phyloP scores from a whole-genome alignment of 1,140 invertebrate species.

The Brachionus plicatilis region DNA sequence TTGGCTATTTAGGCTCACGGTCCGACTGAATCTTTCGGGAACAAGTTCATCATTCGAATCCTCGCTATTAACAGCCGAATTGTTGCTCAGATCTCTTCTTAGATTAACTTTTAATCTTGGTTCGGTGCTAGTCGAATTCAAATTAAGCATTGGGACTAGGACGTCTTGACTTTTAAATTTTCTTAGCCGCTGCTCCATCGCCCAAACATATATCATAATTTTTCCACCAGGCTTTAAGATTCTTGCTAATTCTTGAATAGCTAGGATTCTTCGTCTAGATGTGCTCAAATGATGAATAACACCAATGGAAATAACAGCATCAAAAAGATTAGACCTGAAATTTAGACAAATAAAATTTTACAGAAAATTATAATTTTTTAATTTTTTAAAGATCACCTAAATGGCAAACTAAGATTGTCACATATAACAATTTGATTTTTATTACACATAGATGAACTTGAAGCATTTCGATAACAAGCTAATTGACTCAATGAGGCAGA shows the following conservation, averaged over 20 bases:
- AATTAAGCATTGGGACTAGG: conserved; percentile 81
- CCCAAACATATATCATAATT: conserved; percentile 90
- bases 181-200: conserved; percentile 84
- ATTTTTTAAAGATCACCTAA: conserved; percentile 57
- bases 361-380: neutral
- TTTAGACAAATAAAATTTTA: conserved; percentile 60
- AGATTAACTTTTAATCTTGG: neutral
- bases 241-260: conserved; percentile 74
- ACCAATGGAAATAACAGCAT: conserved; percentile 85
- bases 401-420: conserved; percentile 35
- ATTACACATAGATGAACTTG: neutral
- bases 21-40: neutral
- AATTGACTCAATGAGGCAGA: conserved; percentile 72
- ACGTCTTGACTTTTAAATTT: conserved; percentile 87
- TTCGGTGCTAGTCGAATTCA: neutral
- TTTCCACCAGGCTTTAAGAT: conserved; percentile 80
- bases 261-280: conserved; percentile 73
- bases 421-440: conserved; percentile 23
- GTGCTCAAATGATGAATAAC: conserved; percentile 94
- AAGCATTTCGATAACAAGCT: conserved; percentile 66
- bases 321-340: conserved; percentile 83
- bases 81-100: conserved; percentile 35
- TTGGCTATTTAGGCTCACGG: neutral
- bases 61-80: conserved; percentile 39
- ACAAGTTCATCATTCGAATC: conserved; percentile 42